These are phyloP conservation scores for Parelbella ahira DNA, from an alignment of 2,888 invertebrate genomes.

Conservation along the genomic window DNA sequence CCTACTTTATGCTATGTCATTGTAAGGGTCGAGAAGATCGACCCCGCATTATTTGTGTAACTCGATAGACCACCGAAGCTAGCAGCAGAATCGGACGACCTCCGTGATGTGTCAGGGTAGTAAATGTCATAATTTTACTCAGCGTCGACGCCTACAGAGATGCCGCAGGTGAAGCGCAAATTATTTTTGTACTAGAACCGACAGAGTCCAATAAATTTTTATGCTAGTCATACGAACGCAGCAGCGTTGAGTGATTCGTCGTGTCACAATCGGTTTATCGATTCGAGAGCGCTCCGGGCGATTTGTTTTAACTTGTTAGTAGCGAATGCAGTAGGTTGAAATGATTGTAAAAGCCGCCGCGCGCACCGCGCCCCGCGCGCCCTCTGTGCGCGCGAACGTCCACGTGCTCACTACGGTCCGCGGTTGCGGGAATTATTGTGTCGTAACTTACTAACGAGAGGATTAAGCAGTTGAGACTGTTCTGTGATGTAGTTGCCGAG, in stretches of 20 bases:
- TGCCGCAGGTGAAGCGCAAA: conserved; percentile 13
- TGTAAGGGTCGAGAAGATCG: no score
- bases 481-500: conserved; percentile 16
- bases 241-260: conserved; percentile 26
- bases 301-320: conserved; percentile 68
- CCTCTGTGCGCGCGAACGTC: conserved; percentile 17
- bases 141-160: conserved; percentile 7
- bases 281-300: conserved; percentile 52
- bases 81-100: conserved; percentile 12
- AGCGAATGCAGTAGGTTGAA: conserved; percentile 60
- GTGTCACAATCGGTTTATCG: conserved; percentile 24
- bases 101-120: conserved; percentile 8
- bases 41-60: no score
- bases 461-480: conserved; percentile 23
- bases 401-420: conserved; percentile 12
- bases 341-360: conserved; percentile 52
- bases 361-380: no score
- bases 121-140: conserved; percentile 10
- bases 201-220: conserved; percentile 33
- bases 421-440: conserved; percentile 20
- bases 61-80: conserved; percentile 13
- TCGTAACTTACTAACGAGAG: conserved; percentile 11
- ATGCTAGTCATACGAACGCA: conserved; percentile 40
- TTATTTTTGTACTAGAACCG: conserved; percentile 23
- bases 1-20: conserved; percentile 21